Percentiles rank a stretch among this genome's conserved stretches.
Conservation (phyloP, 37 sponge, comb jelly and placozoan species). For the Beroe forskalii region DNA sequence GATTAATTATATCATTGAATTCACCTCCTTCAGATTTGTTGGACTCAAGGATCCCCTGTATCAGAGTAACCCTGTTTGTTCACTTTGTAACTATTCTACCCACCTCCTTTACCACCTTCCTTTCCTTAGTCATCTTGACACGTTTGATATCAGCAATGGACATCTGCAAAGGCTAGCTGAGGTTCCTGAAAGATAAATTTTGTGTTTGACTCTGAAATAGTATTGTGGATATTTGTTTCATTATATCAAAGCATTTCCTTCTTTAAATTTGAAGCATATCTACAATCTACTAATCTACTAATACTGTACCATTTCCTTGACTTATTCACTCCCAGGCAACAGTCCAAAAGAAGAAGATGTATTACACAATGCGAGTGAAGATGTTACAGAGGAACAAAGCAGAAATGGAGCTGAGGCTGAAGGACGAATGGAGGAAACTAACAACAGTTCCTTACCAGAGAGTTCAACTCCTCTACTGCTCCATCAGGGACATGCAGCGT, state of each 20-base stretch:
- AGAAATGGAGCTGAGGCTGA: slow-evolving; percentile 58
- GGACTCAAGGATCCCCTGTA: slow-evolving; percentile 81
- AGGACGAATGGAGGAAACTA: background rate
- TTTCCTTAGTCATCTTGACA: slow-evolving; percentile 71
- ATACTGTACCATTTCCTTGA: background rate
- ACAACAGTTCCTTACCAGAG: slow-evolving; percentile 16
- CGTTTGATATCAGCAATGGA: slow-evolving; percentile 67
- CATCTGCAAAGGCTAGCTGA: slow-evolving; percentile 71
- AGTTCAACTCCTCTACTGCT: background rate
- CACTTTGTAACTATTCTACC: slow-evolving; percentile 84
- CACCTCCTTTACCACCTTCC: slow-evolving; percentile 84
- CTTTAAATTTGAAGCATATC: too few relatives aligned
- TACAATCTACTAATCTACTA: background rate
- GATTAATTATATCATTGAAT: background rate
- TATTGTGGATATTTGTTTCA: too few relatives aligned
- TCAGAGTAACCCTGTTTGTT: slow-evolving; percentile 74
- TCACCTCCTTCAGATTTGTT: slow-evolving; percentile 49
- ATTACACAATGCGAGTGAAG: slow-evolving; percentile 75
- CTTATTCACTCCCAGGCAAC: slow-evolving; percentile 64
- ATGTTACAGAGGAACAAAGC: slow-evolving; percentile 50
- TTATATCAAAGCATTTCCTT: too few relatives aligned
- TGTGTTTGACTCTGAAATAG: too few relatives aligned
- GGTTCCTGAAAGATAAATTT: too few relatives aligned
- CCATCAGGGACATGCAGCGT: background rate
- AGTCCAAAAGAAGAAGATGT: slow-evolving; percentile 80